Percentiles rank a stretch among this genome's conserved stretches.
phyloP scores from a whole-genome alignment of 2,113 vertebrate species.

The Hypomesus transpacificus region DNA sequence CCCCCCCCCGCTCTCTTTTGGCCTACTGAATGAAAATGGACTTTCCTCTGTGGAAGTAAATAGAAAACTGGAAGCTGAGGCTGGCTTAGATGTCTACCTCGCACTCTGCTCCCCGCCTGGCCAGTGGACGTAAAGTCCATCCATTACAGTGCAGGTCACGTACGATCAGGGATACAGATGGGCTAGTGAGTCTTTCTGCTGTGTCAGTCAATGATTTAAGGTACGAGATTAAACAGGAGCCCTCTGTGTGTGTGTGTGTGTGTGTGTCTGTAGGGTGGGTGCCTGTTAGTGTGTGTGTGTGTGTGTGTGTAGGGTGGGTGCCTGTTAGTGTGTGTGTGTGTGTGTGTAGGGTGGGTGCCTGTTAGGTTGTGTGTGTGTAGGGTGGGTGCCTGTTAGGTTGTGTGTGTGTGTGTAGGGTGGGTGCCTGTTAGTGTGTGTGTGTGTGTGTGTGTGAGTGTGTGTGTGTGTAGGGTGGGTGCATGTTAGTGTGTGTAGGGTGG shows the following conservation, averaged over 20 bases:
- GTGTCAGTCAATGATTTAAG: slow-evolving; percentile 58
- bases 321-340: slow-evolving; percentile 59
- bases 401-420: too few relatives aligned
- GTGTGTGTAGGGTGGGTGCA: too few relatives aligned
- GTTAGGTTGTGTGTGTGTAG: slow-evolving; percentile 10
- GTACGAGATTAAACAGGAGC: slow-evolving; percentile 43
- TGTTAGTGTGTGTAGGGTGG: slow-evolving; percentile 26
- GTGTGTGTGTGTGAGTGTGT: too few relatives aligned
- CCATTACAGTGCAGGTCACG: slow-evolving; percentile 65
- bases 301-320: slow-evolving; percentile 14
- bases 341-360: slow-evolving; percentile 24
- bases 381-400: not conserved
- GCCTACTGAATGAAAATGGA: too few relatives aligned
- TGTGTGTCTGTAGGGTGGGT: not conserved
- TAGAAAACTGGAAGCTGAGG: too few relatives aligned
- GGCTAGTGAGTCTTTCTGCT: slow-evolving; percentile 38
- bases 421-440: too few relatives aligned
- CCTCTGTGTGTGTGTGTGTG: slow-evolving; percentile 14
- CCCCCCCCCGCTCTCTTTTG: too few relatives aligned
- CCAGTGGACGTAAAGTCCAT: slow-evolving; percentile 50
- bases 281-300: not conserved
- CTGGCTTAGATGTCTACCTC: too few relatives aligned
- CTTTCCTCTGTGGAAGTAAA: too few relatives aligned
- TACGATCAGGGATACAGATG: slow-evolving; percentile 60
- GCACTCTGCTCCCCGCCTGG: too few relatives aligned